Evolutionary conservation across 2,113 vertebrate species (phyloP), one percentile per base, ranked within the genome.

Genomic region (Haemorhous mexicanus): DNA sequence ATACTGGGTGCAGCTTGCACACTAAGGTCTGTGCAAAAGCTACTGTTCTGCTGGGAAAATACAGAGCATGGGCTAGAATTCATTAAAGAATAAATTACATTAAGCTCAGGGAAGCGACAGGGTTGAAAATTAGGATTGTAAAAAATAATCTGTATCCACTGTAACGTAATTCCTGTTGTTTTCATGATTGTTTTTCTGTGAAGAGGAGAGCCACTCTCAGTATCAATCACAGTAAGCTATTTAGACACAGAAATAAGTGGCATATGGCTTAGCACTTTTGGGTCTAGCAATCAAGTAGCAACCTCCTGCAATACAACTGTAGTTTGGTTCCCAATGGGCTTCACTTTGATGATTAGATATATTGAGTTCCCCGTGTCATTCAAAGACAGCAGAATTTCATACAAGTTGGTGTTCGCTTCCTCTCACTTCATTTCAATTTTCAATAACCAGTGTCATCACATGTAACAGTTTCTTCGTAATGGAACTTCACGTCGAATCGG

Each of bases 391-490:
- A 97, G 95, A 97, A 96, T 97, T 96, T 97, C 90, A 94, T 94
- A 94, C 80, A 75, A 75, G 30, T 92, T 96, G 89, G 75, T 95
- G 90, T 97, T 94, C 95, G 95, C 94, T 96, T 97, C 94, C 93
- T 97, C 75, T 98, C 97, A 97, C 95, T 98, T 98, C 94, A 97
- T 98, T 98, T 98, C 98, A 98, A 95, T 98, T 98, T 98, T 98
- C 97, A 97, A 96, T 98, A 98, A 97, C 94, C 84, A 93, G 61
- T 98, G 96, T 97, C 97, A 97, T 95, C 95, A 73, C 93, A 94
- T 96, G 91, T 95, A 98, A 96, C 93, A 89, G 92, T 96, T 97
- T 96, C 96, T 97, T 97, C 21, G 33, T 97, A 97, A 97, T 97
- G 93, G 96, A 98, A 96, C 96, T 97, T 97, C 85, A 80, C 77